These are phyloP conservation scores for Malacoctenus gilli DNA, from an alignment of 2,797 vertebrate species.

Conservation along the genomic window DNA sequence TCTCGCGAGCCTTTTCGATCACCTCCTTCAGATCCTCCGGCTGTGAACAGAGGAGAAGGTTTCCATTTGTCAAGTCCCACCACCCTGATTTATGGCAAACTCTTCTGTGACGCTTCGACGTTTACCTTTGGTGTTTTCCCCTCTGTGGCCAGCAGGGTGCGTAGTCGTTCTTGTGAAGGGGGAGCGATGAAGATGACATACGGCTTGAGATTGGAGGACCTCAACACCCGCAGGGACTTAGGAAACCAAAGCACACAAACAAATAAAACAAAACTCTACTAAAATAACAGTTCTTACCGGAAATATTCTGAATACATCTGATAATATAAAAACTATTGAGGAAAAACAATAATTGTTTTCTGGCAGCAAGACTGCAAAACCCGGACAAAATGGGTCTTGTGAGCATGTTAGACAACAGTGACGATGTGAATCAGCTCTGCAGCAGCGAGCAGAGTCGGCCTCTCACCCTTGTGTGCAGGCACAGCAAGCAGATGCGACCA, in stretches of 20 bases:
- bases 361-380: too few species aligned
- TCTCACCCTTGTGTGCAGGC: constrained; percentile 90
- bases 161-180: constrained; percentile 93
- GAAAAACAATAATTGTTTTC: too few species aligned
- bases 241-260: constrained; percentile 13
- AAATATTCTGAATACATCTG: too few species aligned
- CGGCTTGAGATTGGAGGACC: constrained; percentile 95
- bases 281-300: constrained; percentile 6
- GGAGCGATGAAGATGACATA: constrained; percentile 96
- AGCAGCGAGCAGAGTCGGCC: too few species aligned
- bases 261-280: neutral
- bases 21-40: constrained; percentile 92
- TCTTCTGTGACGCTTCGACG: too few species aligned
- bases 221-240: constrained; percentile 90
- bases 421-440: too few species aligned
- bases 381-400: too few species aligned
- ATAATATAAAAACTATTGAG: too few species aligned
- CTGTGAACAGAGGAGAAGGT: constrained; percentile 67
- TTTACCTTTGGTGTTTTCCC: constrained; percentile 93
- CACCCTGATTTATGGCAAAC: too few species aligned
- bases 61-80: neutral
- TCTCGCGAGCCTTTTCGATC: constrained; percentile 94
- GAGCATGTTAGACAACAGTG: too few species aligned
- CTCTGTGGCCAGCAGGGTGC: constrained; percentile 90
- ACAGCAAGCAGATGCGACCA: constrained; percentile 92